Evolutionary conservation across 1,140 invertebrate species (phyloP).

Genomic region (Chironomus tepperi): DNA sequence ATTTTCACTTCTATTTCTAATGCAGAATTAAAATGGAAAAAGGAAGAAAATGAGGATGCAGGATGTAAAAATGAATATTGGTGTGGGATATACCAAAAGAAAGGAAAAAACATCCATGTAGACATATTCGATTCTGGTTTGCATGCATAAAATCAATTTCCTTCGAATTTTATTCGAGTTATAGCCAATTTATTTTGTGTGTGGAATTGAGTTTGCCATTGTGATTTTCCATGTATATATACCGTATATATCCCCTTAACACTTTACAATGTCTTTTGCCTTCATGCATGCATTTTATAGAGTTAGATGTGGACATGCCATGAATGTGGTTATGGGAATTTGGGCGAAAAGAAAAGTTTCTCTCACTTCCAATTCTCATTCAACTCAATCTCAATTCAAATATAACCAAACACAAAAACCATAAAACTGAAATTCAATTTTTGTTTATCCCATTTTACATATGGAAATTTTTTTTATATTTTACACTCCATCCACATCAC

Average conservation of each 20-base stretch:
- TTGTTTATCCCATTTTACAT: background rate
- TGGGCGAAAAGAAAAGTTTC: background rate
- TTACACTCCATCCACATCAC: too few species aligned
- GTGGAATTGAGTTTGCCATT: conserved; percentile 1
- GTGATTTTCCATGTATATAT: background rate
- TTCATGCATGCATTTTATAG: background rate
- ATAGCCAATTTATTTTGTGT: conserved; percentile 22
- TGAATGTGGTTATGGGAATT: conserved; percentile 7
- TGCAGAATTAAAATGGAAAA: background rate
- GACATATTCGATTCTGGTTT: background rate
- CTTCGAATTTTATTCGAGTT: conserved; percentile 15
- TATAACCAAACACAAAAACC: background rate
- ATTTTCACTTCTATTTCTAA: background rate
- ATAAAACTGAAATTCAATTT: conserved; percentile 15
- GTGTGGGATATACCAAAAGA: background rate
- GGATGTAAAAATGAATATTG: background rate
- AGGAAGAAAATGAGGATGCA: background rate
- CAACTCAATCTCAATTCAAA: background rate
- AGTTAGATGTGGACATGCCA: background rate
- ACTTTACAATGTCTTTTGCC: background rate
- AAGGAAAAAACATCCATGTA: too few species aligned
- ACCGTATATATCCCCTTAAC: background rate
- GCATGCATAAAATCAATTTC: conserved; percentile 23
- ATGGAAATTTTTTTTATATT: too few species aligned
- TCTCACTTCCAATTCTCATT: background rate